These are phyloP conservation scores for Drosophila grimshawi DNA, from an alignment of 1,140 invertebrate species.

Conservation along the genomic window DNA sequence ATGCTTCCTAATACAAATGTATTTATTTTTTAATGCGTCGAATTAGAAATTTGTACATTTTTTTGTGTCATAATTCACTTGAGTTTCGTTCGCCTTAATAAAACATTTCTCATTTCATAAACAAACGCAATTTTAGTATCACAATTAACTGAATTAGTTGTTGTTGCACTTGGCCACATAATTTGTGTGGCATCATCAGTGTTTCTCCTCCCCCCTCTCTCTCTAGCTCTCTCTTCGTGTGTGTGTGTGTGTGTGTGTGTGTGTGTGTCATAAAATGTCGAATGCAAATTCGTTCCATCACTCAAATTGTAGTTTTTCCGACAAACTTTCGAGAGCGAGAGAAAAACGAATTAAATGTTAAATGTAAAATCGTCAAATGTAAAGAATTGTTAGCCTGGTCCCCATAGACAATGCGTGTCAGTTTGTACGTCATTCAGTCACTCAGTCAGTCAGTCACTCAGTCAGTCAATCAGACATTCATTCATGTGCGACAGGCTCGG, in stretches of 20 bases:
- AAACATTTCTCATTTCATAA: conserved; percentile 14
- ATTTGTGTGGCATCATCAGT: conserved; percentile 15
- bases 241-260: conserved; percentile 10
- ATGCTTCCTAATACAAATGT: too few species aligned
- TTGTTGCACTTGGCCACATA: conserved; percentile 1
- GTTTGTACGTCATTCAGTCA: conserved; percentile 44
- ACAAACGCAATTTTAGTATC: conserved; percentile 26
- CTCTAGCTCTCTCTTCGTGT: neutral
- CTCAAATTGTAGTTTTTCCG: conserved; percentile 59
- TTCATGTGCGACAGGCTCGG: conserved; percentile 45
- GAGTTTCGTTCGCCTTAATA: neutral
- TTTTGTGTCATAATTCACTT: conserved; percentile 17
- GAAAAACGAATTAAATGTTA: conserved; percentile 42
- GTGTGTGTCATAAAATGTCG: conserved; percentile 42
- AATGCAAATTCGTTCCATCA: conserved; percentile 80
- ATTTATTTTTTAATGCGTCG: too few species aligned
- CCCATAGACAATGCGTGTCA: conserved; percentile 70
- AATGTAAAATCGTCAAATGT: conserved; percentile 33
- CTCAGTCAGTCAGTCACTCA: conserved; percentile 38
- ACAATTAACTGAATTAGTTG: conserved; percentile 33
- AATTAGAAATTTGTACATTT: neutral
- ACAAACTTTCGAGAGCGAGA: conserved; percentile 37
- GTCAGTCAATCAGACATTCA: conserved; percentile 51
- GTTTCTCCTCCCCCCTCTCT: neutral
- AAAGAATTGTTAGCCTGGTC: conserved; percentile 57